Conservation (phyloP, 2,888 invertebrate species). For the Tenodera sinensis region DNA sequence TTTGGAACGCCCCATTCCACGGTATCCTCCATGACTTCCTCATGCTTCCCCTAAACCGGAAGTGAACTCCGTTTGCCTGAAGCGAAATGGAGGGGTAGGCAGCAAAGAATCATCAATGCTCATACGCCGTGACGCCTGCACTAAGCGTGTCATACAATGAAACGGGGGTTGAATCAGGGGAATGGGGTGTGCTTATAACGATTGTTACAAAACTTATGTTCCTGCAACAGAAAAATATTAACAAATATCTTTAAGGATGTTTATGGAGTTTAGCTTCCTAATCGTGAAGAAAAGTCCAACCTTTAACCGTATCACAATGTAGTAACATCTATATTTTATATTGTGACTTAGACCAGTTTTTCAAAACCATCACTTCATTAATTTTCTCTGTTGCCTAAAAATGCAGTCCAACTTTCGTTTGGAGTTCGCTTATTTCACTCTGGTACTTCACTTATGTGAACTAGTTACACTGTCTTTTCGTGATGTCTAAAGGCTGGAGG, state of each 20-base stretch:
- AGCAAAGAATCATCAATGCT: slow-evolving; percentile 28
- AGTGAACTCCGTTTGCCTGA: slow-evolving; percentile 24
- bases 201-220: neutral
- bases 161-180: neutral
- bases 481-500: too few species aligned
- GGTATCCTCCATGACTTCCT: neutral
- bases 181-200: neutral
- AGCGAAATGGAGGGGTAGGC: slow-evolving; percentile 1
- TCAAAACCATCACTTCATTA: too few species aligned
- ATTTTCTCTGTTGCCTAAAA: too few species aligned
- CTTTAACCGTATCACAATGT: too few species aligned
- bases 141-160: slow-evolving; percentile 3
- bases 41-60: slow-evolving; percentile 5
- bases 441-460: too few species aligned
- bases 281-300: neutral
- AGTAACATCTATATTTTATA: too few species aligned
- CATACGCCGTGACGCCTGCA: slow-evolving; percentile 15
- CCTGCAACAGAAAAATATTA: neutral
- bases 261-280: neutral
- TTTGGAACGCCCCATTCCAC: neutral
- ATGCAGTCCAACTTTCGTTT: too few species aligned
- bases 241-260: neutral
- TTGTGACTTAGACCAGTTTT: too few species aligned
- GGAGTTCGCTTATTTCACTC: too few species aligned
- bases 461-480: too few species aligned